These are phyloP conservation scores for Nudaria mundana DNA, from an alignment of 2,888 invertebrate species.

Conservation along the genomic window DNA sequence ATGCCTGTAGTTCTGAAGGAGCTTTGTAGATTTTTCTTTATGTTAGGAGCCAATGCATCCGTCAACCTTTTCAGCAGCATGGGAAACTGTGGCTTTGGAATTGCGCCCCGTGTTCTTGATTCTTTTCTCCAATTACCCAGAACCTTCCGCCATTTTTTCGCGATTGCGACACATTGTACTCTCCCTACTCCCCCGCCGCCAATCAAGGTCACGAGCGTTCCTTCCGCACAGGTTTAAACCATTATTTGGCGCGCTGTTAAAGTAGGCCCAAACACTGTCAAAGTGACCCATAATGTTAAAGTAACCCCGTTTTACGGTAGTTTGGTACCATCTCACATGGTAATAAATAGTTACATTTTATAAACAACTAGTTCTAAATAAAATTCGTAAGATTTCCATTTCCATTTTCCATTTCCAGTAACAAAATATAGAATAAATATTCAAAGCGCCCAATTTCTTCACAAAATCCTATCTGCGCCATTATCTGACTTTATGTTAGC, in stretches of 20 bases:
- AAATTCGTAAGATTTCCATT: too few relatives aligned
- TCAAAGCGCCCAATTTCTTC: constrained; percentile 6
- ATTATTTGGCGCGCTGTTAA: too few relatives aligned
- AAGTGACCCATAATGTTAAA: too few relatives aligned
- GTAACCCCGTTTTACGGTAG: too few relatives aligned
- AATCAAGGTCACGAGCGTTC: too few relatives aligned
- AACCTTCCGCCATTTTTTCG: background rate
- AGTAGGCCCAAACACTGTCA: too few relatives aligned
- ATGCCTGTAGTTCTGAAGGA: background rate
- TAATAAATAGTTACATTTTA: too few relatives aligned
- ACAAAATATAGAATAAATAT: constrained; percentile 1
- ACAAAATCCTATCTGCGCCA: constrained; percentile 7
- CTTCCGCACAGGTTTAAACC: too few relatives aligned
- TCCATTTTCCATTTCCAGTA: background rate
- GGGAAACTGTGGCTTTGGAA: background rate
- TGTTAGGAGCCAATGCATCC: background rate
- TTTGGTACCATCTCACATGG: too few relatives aligned
- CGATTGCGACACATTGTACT: too few relatives aligned
- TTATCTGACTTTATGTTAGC: constrained; percentile 6
- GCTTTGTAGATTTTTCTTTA: background rate
- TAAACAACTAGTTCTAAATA: too few relatives aligned
- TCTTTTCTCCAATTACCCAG: background rate
- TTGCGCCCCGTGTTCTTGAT: background rate
- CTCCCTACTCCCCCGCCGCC: too few relatives aligned
- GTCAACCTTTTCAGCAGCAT: background rate